These are phyloP conservation scores for Phoxinus phoxinus DNA, from an alignment of 2,113 vertebrate species.

Conservation along the genomic window DNA sequence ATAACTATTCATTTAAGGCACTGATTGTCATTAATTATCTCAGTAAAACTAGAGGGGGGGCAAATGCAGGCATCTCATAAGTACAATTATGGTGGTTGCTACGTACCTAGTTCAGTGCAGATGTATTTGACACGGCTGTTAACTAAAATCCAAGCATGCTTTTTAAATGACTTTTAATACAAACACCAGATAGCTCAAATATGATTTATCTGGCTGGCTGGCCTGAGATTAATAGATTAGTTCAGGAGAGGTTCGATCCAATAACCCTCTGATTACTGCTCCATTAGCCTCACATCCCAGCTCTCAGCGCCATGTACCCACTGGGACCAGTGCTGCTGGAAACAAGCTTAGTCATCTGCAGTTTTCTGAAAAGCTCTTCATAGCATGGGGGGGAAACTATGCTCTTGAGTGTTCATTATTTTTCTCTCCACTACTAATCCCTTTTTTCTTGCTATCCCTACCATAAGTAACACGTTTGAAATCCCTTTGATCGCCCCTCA, in stretches of 20 bases:
- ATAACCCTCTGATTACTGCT: constrained; percentile 53
- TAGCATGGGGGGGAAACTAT: not conserved
- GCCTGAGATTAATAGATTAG: constrained; percentile 32
- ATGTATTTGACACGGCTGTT: not conserved
- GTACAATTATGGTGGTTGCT: not conserved
- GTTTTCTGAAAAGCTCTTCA: constrained; percentile 36
- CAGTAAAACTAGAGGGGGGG: not conserved
- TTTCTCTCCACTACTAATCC: constrained; percentile 29
- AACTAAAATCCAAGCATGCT: not conserved
- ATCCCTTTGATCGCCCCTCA: constrained; percentile 32
- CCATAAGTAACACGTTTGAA: constrained; percentile 35
- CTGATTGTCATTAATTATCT: not conserved
- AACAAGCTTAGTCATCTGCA: constrained; percentile 42
- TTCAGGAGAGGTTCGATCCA: constrained; percentile 44
- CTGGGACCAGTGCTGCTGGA: constrained; percentile 40
- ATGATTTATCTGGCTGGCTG: constrained; percentile 9
- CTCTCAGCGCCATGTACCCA: not conserved
- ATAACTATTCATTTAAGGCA: not conserved
- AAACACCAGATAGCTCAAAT: constrained; percentile 1
- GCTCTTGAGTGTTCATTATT: constrained; percentile 40
- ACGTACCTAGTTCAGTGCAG: not conserved
- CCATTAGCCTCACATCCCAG: constrained; percentile 30
- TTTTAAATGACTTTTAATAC: constrained; percentile 18
- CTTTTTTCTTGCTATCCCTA: constrained; percentile 21
- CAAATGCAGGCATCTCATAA: not conserved